A percentile compares a stretch with the other conserved stretches of the same genome.
phyloP scores from a whole-genome alignment of 2,113 vertebrate genomes.

The Antechinus flavipes region DNA sequence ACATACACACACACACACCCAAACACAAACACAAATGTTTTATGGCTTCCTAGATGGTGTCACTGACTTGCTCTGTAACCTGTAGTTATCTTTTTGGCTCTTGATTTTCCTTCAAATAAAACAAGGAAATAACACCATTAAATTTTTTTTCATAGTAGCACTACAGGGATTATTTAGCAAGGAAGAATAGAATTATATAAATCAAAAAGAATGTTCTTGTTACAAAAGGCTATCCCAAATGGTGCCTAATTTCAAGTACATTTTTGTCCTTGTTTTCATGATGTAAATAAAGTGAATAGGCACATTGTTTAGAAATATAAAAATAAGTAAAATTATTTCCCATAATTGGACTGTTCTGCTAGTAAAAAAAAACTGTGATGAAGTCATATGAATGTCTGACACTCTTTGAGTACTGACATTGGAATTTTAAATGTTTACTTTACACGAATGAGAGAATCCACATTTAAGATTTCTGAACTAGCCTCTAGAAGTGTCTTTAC shows the following conservation, averaged over 20 bases:
- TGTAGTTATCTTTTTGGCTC: not conserved
- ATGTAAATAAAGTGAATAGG: not conserved
- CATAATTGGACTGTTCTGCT: not conserved
- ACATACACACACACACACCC: no score
- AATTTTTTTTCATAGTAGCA: not conserved
- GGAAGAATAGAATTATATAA: not conserved
- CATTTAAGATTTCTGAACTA: not conserved
- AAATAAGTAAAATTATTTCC: slow-evolving; percentile 1
- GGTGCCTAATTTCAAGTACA: not conserved
- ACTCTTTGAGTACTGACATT: not conserved
- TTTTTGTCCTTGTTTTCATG: not conserved
- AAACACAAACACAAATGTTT: not conserved
- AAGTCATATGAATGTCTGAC: not conserved
- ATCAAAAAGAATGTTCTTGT: not conserved
- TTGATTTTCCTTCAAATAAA: not conserved
- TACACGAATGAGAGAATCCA: slow-evolving; percentile 1
- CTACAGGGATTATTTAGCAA: not conserved
- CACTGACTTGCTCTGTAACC: not conserved
- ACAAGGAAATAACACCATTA: not conserved
- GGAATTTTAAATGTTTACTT: slow-evolving; percentile 1
- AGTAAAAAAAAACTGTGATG: not conserved
- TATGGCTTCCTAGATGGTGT: not conserved
- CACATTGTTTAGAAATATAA: not conserved
- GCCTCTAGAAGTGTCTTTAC: not conserved
- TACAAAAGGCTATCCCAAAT: not conserved